A percentile compares a stretch with the other conserved stretches of the same genome.
Evolutionary conservation across 2,113 vertebrate genomes (phyloP).

Genomic region (Syrmaticus mikado): DNA sequence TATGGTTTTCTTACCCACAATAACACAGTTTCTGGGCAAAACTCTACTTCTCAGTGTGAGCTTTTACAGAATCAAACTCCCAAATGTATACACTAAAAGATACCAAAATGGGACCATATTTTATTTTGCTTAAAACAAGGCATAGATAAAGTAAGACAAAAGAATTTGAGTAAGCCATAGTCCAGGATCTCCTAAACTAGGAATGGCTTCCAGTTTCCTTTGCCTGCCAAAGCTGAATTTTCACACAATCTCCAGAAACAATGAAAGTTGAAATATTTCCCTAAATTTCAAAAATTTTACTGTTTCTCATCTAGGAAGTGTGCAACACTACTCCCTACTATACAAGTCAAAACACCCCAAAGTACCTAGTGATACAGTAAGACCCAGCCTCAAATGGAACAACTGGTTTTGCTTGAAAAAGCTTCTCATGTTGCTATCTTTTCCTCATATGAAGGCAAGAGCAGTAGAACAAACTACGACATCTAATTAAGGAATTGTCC

Average conservation of each 20-base stretch:
- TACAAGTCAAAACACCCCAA: neutral
- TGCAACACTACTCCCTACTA: neutral
- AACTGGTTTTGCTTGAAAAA: neutral
- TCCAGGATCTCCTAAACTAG: neutral
- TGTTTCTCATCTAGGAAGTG: neutral
- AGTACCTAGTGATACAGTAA: neutral
- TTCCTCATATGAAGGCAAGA: neutral
- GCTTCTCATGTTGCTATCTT: neutral
- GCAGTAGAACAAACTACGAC: neutral
- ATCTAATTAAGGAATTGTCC: neutral
- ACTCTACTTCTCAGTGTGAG: neutral
- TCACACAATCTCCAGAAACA: neutral
- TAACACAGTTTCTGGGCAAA: neutral
- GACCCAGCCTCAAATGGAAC: neutral
- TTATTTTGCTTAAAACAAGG: neutral
- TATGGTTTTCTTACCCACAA: neutral
- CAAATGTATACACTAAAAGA: neutral
- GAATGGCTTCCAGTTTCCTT: neutral
- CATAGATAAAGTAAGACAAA: neutral
- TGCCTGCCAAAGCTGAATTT: neutral
- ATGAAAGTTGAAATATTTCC: neutral
- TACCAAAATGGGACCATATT: neutral
- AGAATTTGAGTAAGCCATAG: neutral
- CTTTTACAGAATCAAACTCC: neutral
- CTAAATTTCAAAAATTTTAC: neutral